Evolutionary conservation across 1,140 invertebrate genomes (phyloP).

Genomic region (Sweltsa coloradensis): DNA sequence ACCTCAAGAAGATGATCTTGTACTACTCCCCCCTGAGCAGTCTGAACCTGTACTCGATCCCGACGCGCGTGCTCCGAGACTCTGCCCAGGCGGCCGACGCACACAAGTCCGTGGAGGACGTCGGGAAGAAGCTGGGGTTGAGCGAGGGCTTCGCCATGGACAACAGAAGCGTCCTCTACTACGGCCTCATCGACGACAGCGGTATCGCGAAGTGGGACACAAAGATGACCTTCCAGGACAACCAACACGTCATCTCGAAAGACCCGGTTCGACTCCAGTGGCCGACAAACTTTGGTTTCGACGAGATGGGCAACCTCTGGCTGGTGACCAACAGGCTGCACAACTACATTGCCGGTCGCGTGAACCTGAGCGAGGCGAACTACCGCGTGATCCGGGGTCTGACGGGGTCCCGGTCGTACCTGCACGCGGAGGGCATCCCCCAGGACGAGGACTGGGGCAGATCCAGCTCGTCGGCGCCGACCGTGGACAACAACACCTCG

Average conservation of each 20-base stretch:
- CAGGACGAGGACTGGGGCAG: neutral
- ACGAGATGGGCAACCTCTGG: slow-evolving; percentile 46
- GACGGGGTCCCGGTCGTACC: slow-evolving; percentile 45
- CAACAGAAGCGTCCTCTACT: slow-evolving; percentile 46
- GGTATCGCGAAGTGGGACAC: slow-evolving; percentile 54
- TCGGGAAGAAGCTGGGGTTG: slow-evolving; percentile 47
- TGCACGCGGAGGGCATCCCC: slow-evolving; percentile 31
- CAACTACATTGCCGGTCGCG: slow-evolving; percentile 40
- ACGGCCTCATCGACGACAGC: slow-evolving; percentile 47
- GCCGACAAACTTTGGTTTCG: slow-evolving; percentile 56
- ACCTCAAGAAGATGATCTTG: slow-evolving; percentile 34
- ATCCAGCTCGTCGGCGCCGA: neutral
- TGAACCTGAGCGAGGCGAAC: slow-evolving; percentile 38
- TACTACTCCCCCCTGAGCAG: slow-evolving; percentile 52
- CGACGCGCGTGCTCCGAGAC: slow-evolving; percentile 37
- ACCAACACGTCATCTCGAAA: slow-evolving; percentile 45
- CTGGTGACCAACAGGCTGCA: slow-evolving; percentile 51
- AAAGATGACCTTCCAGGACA: slow-evolving; percentile 25
- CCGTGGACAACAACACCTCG: no score
- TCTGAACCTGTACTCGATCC: slow-evolving; percentile 45
- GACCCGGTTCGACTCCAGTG: slow-evolving; percentile 53
- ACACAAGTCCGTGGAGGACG: slow-evolving; percentile 32
- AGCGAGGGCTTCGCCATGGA: slow-evolving; percentile 59
- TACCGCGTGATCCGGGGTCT: slow-evolving; percentile 42
- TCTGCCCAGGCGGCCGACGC: slow-evolving; percentile 21